These are phyloP conservation scores for Pygoscelis antarcticus DNA, from an alignment of 2,113 vertebrate species.

Conservation along the genomic window DNA sequence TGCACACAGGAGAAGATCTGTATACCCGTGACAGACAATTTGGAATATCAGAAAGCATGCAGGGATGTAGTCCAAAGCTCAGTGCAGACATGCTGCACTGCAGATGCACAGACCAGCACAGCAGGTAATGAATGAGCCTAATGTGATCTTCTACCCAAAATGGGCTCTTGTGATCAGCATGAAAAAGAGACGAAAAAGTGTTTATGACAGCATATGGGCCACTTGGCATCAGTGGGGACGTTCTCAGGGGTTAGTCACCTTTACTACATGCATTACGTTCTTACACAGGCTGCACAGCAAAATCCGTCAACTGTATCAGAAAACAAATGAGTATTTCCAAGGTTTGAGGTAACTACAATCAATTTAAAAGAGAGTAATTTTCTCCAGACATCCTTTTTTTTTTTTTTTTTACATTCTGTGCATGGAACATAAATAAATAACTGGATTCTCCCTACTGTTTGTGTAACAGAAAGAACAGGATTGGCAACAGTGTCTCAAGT, in stretches of 20 bases:
- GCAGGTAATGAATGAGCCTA: conserved; percentile 31
- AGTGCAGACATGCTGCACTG: conserved; percentile 2
- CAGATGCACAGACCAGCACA: conserved; percentile 25
- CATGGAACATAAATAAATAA: background rate
- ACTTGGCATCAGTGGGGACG: background rate
- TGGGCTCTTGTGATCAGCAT: background rate
- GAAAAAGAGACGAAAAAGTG: background rate
- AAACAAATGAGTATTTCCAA: conserved; percentile 9
- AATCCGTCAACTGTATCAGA: conserved; percentile 18
- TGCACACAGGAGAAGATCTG: background rate
- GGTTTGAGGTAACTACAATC: background rate
- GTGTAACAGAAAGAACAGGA: conserved; percentile 42
- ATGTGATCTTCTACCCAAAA: background rate
- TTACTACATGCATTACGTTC: background rate
- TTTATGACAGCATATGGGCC: conserved; percentile 2
- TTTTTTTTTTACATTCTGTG: background rate
- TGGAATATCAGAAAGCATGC: background rate
- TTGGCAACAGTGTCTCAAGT: background rate
- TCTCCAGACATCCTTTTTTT: background rate
- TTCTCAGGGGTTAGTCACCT: background rate
- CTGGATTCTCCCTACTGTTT: conserved; percentile 34
- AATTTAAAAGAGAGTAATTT: conserved; percentile 28
- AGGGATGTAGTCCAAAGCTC: background rate
- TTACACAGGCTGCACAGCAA: background rate
- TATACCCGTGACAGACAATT: background rate